These are phyloP conservation scores for Eupeodes corollae DNA, from an alignment of 1,140 invertebrate genomes.

Conservation along the genomic window DNA sequence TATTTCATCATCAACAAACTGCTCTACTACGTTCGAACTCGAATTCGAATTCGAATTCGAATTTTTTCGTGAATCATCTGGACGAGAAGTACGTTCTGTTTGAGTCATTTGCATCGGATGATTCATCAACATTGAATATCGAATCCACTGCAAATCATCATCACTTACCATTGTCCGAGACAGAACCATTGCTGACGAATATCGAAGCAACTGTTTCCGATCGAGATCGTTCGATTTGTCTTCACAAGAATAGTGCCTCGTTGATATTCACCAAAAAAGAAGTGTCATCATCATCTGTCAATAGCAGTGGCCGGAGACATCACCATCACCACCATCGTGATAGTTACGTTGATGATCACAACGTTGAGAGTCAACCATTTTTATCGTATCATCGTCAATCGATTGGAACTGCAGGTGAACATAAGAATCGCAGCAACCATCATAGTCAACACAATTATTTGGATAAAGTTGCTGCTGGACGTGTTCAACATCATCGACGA, in stretches of 20 bases:
- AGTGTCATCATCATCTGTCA: constrained; percentile 2
- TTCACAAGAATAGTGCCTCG: constrained; percentile 33
- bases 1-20: no score
- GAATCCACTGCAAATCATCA: no score
- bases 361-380: neutral
- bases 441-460: neutral
- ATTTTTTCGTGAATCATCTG: no score
- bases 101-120: no score
- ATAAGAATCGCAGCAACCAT: constrained; percentile 7
- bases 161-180: constrained; percentile 27
- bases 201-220: constrained; percentile 29
- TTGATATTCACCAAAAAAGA: constrained; percentile 34
- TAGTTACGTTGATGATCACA: neutral
- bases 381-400: neutral
- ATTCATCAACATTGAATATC: no score
- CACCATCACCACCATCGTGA: neutral
- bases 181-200: constrained; percentile 30
- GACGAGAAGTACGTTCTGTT: no score
- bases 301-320: neutral
- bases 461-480: neutral
- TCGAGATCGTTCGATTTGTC: constrained; percentile 26
- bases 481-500: constrained; percentile 2
- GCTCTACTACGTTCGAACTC: no score
- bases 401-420: constrained; percentile 9
- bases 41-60: no score